Evolutionary conservation across 2,113 vertebrate genomes (phyloP).

Genomic region (Notothenia coriiceps): DNA sequence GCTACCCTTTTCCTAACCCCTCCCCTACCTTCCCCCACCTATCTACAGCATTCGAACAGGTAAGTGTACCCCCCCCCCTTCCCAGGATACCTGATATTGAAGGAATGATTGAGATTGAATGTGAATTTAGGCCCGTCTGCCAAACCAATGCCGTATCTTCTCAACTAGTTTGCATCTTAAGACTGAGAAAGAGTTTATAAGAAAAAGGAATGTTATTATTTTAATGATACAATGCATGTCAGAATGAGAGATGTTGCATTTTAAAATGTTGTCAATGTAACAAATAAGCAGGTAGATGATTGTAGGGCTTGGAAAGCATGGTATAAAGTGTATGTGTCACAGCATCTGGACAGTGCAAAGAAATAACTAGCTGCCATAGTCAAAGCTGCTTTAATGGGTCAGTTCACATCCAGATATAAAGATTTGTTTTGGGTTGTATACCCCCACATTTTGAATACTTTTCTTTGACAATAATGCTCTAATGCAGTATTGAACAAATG

Average conservation of each 20-base stretch:
- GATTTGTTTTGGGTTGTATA: background rate
- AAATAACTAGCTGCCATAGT: constrained; percentile 6
- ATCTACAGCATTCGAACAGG: constrained; percentile 59
- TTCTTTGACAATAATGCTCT: background rate
- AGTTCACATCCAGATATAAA: constrained; percentile 9
- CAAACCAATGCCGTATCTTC: constrained; percentile 78
- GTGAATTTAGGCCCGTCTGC: constrained; percentile 61
- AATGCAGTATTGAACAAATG: too few relatives aligned
- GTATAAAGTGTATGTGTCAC: constrained; percentile 19
- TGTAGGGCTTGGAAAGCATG: constrained; percentile 61
- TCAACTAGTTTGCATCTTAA: constrained; percentile 64
- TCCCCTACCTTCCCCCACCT: background rate
- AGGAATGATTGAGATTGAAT: constrained; percentile 43
- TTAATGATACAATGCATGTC: constrained; percentile 55
- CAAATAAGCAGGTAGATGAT: constrained; percentile 28
- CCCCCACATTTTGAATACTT: background rate
- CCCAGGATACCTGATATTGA: constrained; percentile 23
- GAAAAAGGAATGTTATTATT: constrained; percentile 49
- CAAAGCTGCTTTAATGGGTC: constrained; percentile 29
- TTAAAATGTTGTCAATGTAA: constrained; percentile 29
- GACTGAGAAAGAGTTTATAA: constrained; percentile 18
- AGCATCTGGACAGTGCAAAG: constrained; percentile 54
- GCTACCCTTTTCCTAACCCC: constrained; percentile 39
- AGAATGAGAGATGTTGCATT: constrained; percentile 61
- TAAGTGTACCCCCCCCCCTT: constrained; percentile 65